Base-by-base conservation (phyloP, 2,113 vertebrate species). In the Elephas maximus region DNA sequence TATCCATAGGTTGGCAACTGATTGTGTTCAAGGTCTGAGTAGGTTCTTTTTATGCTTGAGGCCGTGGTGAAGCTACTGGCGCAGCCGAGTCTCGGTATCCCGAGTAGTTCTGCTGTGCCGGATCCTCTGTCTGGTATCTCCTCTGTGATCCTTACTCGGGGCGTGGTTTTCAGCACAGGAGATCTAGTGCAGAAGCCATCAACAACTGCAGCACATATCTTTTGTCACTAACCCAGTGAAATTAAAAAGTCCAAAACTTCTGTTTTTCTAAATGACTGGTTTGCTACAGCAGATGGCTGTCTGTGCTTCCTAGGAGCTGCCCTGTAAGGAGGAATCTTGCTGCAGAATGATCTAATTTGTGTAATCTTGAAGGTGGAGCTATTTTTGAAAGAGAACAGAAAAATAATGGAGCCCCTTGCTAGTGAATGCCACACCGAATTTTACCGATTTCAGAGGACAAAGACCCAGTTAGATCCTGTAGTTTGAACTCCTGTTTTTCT, bases 341-440 rank as follows among this genome's bases (percentile, higher is more conserved):
- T 95, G 96, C 96, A 94, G 78, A 88, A 80, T 76, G 94, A 95
- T 94, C 78, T 94, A 88, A 96, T 97, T 93, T 98, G 95, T 96
- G 67, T 95, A 74, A 92, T 97, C 92, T 93, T 90, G 97, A 98
- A 97, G 96, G 94, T 93, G 96, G 96, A 97, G 95, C 96, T 98
- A 95, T 97, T 98, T 98, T 97, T 97, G 93, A 97, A 97, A 92
- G 80, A 82, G 96, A 97, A 93, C 93, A 91, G 87, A 93, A 96
- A 97, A 97, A 97, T 95, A 96, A 88, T 91, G 92, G 88, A 78
- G 63, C 67, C 67, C 79, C 95, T 90, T 90, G 87, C 94, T 86
- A 67, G 17, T 53, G 77, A 90, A 77, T 95, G 51, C 57, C 91
- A 90, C 28, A 44, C 81, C 88, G 93, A 62, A 62, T 92, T 88